Base-by-base conservation (phyloP, 2,888 invertebrate genomes). In the Tipula confusa region DNA sequence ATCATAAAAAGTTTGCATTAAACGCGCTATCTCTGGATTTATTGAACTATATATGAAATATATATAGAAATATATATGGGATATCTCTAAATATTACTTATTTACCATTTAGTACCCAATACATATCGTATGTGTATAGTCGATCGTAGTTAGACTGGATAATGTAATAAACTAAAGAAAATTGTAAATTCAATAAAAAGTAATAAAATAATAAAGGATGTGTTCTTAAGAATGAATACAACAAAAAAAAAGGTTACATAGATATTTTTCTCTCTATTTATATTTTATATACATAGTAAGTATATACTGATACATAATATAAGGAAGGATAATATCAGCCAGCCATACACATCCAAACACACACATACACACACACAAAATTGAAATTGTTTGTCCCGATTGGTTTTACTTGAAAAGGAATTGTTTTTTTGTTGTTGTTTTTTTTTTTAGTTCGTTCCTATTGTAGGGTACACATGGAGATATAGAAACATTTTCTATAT, bases 191-290 rank as follows among this genome's bases (percentile, higher is more conserved):
- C 64, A 64, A 64, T 64, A 64, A 64, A 64, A 64, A 64, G 64
- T 18, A 64, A 64, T 64, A 64, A 64, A 64, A 64, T 64, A 64
- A 64, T 64, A 64, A 64, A 64, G 64, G 64, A 64, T 64, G 24
- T 64, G 64, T 64, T 64, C 64, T 64, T 64, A 64, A 64, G 64
- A 64, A 7, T 64, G 24, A 24, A 64, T 64, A 64, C 64, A 64
- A 18, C 4, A 48, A 48, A 18, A 64, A 24, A 64, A 64, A 64
- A 64, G 64, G 64, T 64, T 64, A 64, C 64, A 24, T 64, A 24
- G 64, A 64, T 9, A 24, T 64, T 24, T 64, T 24, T 64, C 64
- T 24, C n/a, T n/a, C n/a, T n/a, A n/a, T n/a, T n/a, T n/a, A n/a
- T n/a, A n/a, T n/a, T n/a, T n/a, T n/a, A n/a, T n/a, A n/a, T n/a